Evolutionary conservation across 2,113 vertebrate species (phyloP).

Genomic region (Rhynchopsitta pachyrhyncha): DNA sequence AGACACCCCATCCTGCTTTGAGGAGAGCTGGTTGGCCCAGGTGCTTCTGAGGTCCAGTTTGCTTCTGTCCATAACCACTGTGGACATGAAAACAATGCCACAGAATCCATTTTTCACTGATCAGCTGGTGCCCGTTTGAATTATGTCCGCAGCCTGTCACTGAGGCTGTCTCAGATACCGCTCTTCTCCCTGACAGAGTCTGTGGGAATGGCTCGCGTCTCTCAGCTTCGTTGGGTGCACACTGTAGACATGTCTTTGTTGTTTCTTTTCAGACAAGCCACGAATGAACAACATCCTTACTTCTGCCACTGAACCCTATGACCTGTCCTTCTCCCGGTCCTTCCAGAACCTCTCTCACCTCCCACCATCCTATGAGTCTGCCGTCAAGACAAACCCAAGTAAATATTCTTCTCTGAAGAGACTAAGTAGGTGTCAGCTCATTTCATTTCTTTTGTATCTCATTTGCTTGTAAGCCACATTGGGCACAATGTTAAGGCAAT

Average conservation of each 20-base stretch:
- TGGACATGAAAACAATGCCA: neutral
- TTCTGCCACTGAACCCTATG: slow-evolving; percentile 96
- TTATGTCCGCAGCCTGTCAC: neutral
- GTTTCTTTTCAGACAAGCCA: slow-evolving; percentile 84
- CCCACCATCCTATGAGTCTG: slow-evolving; percentile 95
- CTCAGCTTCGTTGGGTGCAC: neutral
- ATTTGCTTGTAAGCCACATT: neutral
- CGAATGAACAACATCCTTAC: slow-evolving; percentile 96
- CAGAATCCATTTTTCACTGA: neutral
- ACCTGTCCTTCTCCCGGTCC: slow-evolving; percentile 96
- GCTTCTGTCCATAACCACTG: neutral
- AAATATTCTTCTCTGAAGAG: slow-evolving; percentile 97
- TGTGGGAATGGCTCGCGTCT: neutral
- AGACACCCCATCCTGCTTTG: rapidly evolving
- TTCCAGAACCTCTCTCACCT: slow-evolving; percentile 98
- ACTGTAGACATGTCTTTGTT: neutral
- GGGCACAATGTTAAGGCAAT: neutral
- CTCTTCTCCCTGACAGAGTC: neutral
- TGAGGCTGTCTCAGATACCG: neutral
- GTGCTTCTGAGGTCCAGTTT: neutral
- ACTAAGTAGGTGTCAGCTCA: slow-evolving; percentile 87
- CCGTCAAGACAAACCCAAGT: slow-evolving; percentile 92
- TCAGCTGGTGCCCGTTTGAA: neutral
- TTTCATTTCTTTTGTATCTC: slow-evolving; percentile 8
- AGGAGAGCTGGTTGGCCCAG: neutral